Evolutionary conservation across 2,113 vertebrate species (phyloP).

Genomic region (Lepus europaeus): DNA sequence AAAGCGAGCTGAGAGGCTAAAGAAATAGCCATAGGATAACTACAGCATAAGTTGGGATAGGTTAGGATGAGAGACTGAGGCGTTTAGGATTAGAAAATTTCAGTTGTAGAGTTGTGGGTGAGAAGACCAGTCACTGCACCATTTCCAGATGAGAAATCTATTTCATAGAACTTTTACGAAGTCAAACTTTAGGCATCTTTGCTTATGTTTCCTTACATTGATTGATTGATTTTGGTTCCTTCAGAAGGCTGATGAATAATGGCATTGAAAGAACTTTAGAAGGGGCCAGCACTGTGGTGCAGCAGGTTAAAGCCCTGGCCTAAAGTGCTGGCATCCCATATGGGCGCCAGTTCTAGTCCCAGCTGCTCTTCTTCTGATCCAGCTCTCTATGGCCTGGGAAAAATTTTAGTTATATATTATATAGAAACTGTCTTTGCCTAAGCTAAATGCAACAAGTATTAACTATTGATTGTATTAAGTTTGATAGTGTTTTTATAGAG

Average conservation of each 20-base stretch:
- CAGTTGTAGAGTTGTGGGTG: background rate
- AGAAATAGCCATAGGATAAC: fast-evolving
- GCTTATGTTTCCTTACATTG: background rate
- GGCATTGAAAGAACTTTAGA: no score
- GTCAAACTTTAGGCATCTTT: background rate
- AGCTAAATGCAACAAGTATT: background rate
- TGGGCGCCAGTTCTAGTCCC: no score
- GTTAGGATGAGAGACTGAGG: background rate
- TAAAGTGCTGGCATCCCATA: no score
- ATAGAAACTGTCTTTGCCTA: background rate
- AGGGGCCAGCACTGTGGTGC: no score
- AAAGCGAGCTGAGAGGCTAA: background rate
- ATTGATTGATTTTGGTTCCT: background rate
- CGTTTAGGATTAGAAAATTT: background rate
- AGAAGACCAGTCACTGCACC: fast-evolving
- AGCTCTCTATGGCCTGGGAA: no score
- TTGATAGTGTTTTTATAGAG: background rate
- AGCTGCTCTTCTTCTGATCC: no score
- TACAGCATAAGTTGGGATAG: fast-evolving
- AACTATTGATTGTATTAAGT: no score
- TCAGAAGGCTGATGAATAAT: no score
- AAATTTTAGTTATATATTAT: background rate
- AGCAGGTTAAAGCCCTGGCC: no score
- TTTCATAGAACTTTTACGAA: background rate
- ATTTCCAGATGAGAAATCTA: background rate